Evolutionary conservation across 1,140 invertebrate species (phyloP), one percentile per base, ranked within the genome.

Genomic region (Psix sp.): DNA sequence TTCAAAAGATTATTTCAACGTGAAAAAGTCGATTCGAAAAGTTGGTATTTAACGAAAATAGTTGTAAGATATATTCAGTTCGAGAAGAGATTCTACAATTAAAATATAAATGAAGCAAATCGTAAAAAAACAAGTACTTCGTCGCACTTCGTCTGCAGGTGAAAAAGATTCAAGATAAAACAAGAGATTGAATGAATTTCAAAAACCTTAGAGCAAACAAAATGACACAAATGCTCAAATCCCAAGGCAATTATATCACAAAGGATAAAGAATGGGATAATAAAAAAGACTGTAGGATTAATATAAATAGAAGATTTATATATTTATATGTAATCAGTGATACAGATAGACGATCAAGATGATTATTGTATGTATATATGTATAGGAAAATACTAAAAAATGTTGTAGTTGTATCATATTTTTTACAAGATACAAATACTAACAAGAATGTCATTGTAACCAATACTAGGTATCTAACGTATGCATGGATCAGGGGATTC

Each of bases 291-390:
- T 70, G 35, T 70, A 70, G 56, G 56, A 62, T 70, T 70, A 70
- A 70, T 70, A 70, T 70, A 70, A 70, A 70, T 70, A 70, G 66
- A 70, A 70, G 67, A 71, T 71, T 71, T 71, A 62, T 71, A 71
- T 71, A 56, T 71, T 71, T 71, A 62, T 71, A 71, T 71, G 57
- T 62, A 56, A 49, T 71, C 56, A 20, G 18, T 70, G 38, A 71
- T 71, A 71, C 67, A 71, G 49, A 71, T 43, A 62, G 10, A 62
- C 51, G 57, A 14, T 62, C 18, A 62, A 71, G 31, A 62, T 71
- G 43, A 56, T 62, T 71, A 62, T 56, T 71, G 40, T 70, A 70
- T 62, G 56, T 70, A 70, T 67, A 67, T 62, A 62, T 71, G 66
- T 71, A 62, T 71, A 71, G 66, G 66, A 71, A 71, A 71, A 56